These are phyloP conservation scores for Ateles fusciceps DNA, from an alignment of 2,797 vertebrate species.

Conservation along the genomic window DNA sequence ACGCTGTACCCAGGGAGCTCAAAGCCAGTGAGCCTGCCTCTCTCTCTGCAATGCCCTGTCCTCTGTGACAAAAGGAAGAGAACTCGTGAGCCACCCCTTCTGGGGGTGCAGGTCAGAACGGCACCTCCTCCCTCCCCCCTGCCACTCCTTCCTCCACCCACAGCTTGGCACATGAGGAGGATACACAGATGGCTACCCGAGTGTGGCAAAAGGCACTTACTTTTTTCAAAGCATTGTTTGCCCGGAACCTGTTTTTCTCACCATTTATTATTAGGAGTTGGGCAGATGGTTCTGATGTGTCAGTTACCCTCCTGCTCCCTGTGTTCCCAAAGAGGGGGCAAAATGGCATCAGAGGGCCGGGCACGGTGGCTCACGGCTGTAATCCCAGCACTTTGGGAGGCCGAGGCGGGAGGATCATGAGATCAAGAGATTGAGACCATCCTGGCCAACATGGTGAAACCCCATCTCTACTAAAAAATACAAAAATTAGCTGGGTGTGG, in stretches of 20 bases:
- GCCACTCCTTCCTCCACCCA: background rate
- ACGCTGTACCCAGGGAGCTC: fast-evolving
- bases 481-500: too few species aligned
- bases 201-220: constrained; percentile 53
- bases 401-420: background rate
- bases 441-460: background rate
- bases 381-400: background rate
- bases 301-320: constrained; percentile 58
- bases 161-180: constrained; percentile 61
- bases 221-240: constrained; percentile 51
- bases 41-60: background rate
- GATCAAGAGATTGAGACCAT: background rate
- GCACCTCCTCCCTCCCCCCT: background rate
- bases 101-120: background rate
- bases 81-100: background rate
- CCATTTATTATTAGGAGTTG: constrained; percentile 72
- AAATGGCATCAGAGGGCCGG: background rate
- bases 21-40: background rate
- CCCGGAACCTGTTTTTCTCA: constrained; percentile 61
- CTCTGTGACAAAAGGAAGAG: constrained; percentile 10
- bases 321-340: constrained; percentile 65
- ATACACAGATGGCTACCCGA: constrained; percentile 70
- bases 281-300: constrained; percentile 76
- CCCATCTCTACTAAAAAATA: too few species aligned
- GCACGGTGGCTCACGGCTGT: background rate